Evolutionary conservation across 2,888 invertebrate genomes (phyloP), one percentile per base, ranked within the genome.

Genomic region (Tethea ocularis): DNA sequence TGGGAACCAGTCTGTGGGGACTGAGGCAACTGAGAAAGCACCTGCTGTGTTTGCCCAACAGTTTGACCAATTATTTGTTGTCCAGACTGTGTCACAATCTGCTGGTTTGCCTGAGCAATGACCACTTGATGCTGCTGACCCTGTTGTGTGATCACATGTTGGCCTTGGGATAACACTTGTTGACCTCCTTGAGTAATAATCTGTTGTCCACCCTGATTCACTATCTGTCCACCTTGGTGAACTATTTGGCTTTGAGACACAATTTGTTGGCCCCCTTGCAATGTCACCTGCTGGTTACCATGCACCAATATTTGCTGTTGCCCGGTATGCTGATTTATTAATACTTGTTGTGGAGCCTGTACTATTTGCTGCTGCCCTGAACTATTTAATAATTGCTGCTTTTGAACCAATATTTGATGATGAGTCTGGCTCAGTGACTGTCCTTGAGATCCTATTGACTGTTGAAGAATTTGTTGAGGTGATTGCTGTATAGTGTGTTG

Each of bases 401-500:
- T 94, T 71, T 93, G 93, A 13, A 93, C 92, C 23, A 93, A 72
- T 71, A 93, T 91, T 71, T 88, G 94, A 76, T 91, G 93, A 63
- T 89, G 91, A 5, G 94, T 93, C 69, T 94, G 94, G 33, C 84
- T 87, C 51, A 94, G 83, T 38, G 89, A 83, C 78, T 87, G 95
- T 57, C 86, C 93, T 83, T 94, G 94, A 24, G 92, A 87, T 23
- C 92, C 91, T 83, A 95, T 76, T 74, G 94, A 80, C 69, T 95
- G 95, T 79, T 95, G 94, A 26, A 95, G 89, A 33, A 95, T 91
- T 70, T 95, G 95, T 67, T 95, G 94, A 56, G 93, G 93, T 22
- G 89, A 74, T 64, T 95, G 94, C 70, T 94, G 93, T 20, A 93
- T 88, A 29, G 85, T 75, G 61, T 92, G 92, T 65, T 95, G 94